Percentiles rank a stretch among this genome's conserved stretches.
Evolutionary conservation across 2,888 invertebrate species (phyloP).

Genomic region (Scelioninae gen. 1): DNA sequence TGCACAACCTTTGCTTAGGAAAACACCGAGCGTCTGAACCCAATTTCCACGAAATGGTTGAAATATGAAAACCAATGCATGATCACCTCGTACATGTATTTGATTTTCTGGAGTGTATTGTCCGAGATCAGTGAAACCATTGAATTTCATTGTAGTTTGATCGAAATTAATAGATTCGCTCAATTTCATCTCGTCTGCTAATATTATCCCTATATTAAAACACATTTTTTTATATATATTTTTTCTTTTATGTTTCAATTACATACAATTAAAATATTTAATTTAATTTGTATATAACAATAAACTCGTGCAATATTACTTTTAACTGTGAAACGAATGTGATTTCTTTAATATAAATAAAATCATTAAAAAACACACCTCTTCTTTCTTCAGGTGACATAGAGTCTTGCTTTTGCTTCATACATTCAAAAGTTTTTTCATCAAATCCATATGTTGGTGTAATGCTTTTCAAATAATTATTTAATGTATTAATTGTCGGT

Average conservation of each 20-base stretch:
- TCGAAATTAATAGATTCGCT: constrained; percentile 69
- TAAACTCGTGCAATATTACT: no score
- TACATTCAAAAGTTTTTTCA: constrained; percentile 16
- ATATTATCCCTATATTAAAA: constrained; percentile 12
- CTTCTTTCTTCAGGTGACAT: constrained; percentile 14
- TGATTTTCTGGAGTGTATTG: constrained; percentile 72
- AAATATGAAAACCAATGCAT: constrained; percentile 75
- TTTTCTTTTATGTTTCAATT: no score
- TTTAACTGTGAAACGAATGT: no score
- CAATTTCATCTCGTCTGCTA: constrained; percentile 74
- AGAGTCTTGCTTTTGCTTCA: constrained; percentile 14
- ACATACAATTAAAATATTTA: neutral
- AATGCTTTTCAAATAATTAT: constrained; percentile 12
- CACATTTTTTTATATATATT: constrained; percentile 4
- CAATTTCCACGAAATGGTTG: constrained; percentile 69
- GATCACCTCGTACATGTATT: constrained; percentile 70
- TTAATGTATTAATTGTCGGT: constrained; percentile 20
- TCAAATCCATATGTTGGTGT: constrained; percentile 30
- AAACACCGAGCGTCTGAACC: constrained; percentile 56
- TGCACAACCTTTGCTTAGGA: constrained; percentile 73
- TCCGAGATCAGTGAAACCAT: constrained; percentile 72
- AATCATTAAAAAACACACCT: no score
- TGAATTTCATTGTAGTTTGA: constrained; percentile 51
- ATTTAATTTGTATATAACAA: no score
- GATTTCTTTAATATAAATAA: no score